Conservation (phyloP, 2,888 invertebrate species). For the Eupithecia subumbrata region DNA sequence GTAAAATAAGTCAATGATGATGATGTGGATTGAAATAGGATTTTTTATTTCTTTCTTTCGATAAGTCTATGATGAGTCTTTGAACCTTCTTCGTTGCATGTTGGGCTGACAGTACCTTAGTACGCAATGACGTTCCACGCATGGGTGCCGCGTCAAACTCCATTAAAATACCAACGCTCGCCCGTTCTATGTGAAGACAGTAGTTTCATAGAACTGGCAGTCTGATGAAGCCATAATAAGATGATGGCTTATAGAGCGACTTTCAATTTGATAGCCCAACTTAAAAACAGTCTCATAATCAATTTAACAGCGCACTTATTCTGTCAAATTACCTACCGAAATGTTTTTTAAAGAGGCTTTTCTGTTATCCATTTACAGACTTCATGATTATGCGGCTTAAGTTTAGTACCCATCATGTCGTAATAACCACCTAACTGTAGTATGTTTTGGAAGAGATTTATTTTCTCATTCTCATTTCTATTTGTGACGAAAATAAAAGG, state of each 20-base stretch:
- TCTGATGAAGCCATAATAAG: slow-evolving; percentile 45
- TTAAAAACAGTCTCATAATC: slow-evolving; percentile 23
- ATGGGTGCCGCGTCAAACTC: slow-evolving; percentile 66
- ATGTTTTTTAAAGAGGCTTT: slow-evolving; percentile 13
- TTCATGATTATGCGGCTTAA: slow-evolving; percentile 9
- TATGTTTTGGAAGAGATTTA: not conserved
- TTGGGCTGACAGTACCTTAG: slow-evolving; percentile 33
- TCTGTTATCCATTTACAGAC: not conserved
- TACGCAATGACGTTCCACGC: slow-evolving; percentile 52
- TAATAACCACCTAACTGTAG: not conserved
- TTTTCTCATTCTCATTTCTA: not conserved
- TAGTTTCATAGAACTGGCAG: slow-evolving; percentile 27
- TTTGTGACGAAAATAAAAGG: not conserved
- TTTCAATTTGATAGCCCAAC: slow-evolving; percentile 36
- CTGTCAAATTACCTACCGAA: not conserved
- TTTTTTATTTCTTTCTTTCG: not conserved
- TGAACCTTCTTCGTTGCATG: not conserved
- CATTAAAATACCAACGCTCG: slow-evolving; percentile 66
- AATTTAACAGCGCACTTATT: slow-evolving; percentile 28
- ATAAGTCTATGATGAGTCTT: not conserved
- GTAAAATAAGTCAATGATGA: no score
- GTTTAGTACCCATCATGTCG: not conserved
- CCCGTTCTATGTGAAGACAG: slow-evolving; percentile 33
- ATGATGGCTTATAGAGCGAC: slow-evolving; percentile 32
- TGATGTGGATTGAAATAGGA: no score